A percentile compares a stretch with the other conserved stretches of the same genome.
Conservation (phyloP, 2,113 vertebrate species). For the Pica pica region DNA sequence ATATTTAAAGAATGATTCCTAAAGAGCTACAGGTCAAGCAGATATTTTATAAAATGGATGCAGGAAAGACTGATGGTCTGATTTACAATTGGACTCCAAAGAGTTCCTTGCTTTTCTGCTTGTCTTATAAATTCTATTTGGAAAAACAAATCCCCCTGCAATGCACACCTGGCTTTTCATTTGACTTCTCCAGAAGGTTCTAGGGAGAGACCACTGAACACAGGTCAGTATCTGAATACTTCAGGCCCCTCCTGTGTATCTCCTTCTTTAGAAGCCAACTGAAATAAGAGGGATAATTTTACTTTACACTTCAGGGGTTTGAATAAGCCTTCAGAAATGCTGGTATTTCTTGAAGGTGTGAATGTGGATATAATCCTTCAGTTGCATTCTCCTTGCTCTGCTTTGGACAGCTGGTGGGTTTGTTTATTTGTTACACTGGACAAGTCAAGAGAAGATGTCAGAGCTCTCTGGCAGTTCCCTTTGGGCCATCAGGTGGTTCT, state of each 20-base stretch:
- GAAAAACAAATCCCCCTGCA: neutral
- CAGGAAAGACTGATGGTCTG: neutral
- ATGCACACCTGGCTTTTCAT: constrained; percentile 1
- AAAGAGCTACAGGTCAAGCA: neutral
- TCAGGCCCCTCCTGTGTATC: neutral
- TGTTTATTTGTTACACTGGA: neutral
- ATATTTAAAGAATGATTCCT: constrained; percentile 6
- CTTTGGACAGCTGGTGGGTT: neutral
- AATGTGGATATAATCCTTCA: neutral
- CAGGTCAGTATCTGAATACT: neutral
- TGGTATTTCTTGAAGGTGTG: neutral
- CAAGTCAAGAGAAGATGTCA: neutral
- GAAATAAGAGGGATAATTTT: neutral
- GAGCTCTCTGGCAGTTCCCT: neutral
- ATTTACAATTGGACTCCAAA: neutral
- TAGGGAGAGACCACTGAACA: neutral
- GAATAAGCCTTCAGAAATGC: neutral
- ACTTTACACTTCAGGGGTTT: neutral
- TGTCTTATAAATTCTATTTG: neutral
- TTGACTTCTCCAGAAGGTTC: neutral
- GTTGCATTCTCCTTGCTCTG: neutral
- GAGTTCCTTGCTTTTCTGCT: neutral
- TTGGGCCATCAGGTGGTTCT: neutral
- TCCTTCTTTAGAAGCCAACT: neutral
- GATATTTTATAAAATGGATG: neutral